Evolutionary conservation across 2,888 invertebrate species (phyloP).

Genomic region (Patella depressa): DNA sequence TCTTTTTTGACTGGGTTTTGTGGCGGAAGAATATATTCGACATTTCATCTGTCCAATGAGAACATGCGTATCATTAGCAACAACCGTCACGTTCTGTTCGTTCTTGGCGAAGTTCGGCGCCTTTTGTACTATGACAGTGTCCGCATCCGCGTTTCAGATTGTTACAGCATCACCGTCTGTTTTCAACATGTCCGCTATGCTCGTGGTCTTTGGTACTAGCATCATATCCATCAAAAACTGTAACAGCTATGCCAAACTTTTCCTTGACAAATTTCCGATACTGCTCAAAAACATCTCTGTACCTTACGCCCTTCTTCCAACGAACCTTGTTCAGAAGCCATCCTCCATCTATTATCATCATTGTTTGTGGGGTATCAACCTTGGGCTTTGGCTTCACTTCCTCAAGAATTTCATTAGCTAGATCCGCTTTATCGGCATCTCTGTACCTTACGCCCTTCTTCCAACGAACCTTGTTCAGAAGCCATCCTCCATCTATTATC

Average conservation of each 20-base stretch:
- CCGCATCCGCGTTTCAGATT: background rate
- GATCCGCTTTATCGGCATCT: background rate
- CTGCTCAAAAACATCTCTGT: background rate
- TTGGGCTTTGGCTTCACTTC: background rate
- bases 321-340: background rate
- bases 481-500: conserved; percentile 4
- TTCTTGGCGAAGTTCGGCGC: background rate
- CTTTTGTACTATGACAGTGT: background rate
- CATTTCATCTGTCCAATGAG: background rate
- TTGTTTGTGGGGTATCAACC: background rate
- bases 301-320: background rate
- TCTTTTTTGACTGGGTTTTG: background rate
- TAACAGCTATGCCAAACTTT: background rate
- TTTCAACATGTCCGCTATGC: background rate
- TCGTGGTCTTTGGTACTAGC: background rate
- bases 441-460: background rate
- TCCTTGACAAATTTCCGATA: conserved; percentile 8
- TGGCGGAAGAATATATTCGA: background rate
- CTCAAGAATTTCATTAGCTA: background rate
- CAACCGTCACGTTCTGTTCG: background rate
- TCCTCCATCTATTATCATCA: conserved; percentile 3
- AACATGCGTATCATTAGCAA: conserved; percentile 6
- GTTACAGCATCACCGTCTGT: background rate
- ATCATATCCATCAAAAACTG: conserved; percentile 1
- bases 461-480: background rate